Percentiles rank a stretch among this genome's conserved stretches.
Conservation (phyloP, 2,888 invertebrate genomes). For the Calliscelio sp. region DNA sequence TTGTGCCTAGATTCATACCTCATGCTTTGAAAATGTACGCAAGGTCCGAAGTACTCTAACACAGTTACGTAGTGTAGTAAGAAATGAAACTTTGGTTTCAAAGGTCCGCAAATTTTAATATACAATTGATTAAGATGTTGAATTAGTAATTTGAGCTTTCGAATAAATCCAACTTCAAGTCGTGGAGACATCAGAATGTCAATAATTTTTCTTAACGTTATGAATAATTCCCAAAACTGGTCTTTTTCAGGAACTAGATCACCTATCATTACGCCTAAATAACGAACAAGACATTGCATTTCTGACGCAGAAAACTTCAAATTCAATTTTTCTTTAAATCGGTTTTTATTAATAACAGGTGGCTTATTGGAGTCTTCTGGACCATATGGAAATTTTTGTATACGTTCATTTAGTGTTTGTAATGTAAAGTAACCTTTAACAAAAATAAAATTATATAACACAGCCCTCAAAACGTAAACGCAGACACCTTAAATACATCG, state of each 20-base stretch:
- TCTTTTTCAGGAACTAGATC: conserved; percentile 60
- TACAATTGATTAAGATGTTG: conserved; percentile 21
- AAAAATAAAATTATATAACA: conserved; percentile 1
- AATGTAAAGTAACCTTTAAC: conserved; percentile 1
- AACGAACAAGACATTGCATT: conserved; percentile 62
- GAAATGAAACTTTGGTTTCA: conserved; percentile 63
- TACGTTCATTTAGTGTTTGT: conserved; percentile 47
- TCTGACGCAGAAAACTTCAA: conserved; percentile 41
- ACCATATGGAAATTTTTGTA: conserved; percentile 56
- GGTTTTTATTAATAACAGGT: conserved; percentile 32
- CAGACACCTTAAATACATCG: conserved; percentile 70
- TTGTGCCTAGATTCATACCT: conserved; percentile 43
- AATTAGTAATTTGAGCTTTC: conserved; percentile 27
- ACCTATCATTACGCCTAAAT: conserved; percentile 66
- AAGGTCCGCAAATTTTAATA: conserved; percentile 27
- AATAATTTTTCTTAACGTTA: conserved; percentile 44
- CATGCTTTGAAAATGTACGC: conserved; percentile 54
- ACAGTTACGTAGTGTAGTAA: conserved; percentile 51
- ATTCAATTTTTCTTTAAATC: conserved; percentile 31
- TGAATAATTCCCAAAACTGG: conserved; percentile 58
- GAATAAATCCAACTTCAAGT: conserved; percentile 16
- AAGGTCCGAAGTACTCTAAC: conserved; percentile 44
- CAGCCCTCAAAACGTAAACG: conserved; percentile 48
- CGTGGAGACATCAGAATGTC: conserved; percentile 53
- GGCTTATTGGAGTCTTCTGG: conserved; percentile 49